phyloP scores from a whole-genome alignment of 2,888 invertebrate genomes.

The Chironomus tentans region DNA sequence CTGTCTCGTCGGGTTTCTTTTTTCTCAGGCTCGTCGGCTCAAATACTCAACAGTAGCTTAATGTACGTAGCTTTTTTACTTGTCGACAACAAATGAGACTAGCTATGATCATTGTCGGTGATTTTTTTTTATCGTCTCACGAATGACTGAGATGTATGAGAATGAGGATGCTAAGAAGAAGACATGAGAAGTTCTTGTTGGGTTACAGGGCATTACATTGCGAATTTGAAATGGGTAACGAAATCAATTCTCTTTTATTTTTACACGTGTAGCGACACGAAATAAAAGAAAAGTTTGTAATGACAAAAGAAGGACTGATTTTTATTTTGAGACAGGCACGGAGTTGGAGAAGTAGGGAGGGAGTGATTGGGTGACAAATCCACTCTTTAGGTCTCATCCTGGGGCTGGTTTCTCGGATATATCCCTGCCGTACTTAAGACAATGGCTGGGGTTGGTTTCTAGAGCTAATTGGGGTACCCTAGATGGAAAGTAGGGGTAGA shows the following conservation, averaged over 20 bases:
- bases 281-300: background rate
- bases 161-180: background rate
- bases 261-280: background rate
- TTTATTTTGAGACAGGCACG: background rate
- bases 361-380: no score
- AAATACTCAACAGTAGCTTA: background rate
- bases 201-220: background rate
- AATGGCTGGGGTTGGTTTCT: no score
- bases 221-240: background rate
- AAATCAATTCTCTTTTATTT: background rate
- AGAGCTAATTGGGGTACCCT: no score
- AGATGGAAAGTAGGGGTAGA: no score
- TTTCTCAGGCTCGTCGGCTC: no score
- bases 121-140: background rate
- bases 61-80: no score
- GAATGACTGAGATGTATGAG: background rate
- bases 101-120: background rate
- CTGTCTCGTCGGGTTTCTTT: background rate
- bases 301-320: background rate
- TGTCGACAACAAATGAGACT: no score
- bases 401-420: no score
- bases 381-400: no score
- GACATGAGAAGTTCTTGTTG: no score
- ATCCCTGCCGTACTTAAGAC: no score
- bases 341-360: no score